Percentiles rank a stretch among this genome's conserved stretches.
These are phyloP conservation scores for Gallinago paraguaiae DNA, from an alignment of 2,113 vertebrate species.

Conservation along the genomic window DNA sequence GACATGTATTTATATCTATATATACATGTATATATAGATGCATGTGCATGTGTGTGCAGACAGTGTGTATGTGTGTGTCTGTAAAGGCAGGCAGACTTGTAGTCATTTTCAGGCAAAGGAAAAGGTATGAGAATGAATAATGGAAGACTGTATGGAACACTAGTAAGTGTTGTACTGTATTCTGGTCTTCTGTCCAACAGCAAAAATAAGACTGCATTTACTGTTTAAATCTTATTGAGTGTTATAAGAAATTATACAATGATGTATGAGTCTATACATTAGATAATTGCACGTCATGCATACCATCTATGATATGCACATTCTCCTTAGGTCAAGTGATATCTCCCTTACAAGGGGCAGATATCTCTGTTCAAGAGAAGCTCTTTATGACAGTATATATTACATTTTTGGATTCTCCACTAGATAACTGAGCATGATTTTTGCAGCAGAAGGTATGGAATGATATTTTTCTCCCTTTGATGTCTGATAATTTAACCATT, in stretches of 20 bases:
- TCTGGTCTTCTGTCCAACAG: neutral
- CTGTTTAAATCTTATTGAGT: neutral
- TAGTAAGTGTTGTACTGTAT: neutral
- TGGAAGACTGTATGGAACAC: neutral
- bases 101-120: neutral
- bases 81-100: neutral
- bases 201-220: neutral
- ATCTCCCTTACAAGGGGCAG: neutral
- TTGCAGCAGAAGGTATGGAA: neutral
- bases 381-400: neutral
- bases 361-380: neutral
- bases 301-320: too few species aligned
- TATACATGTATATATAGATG: neutral
- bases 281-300: neutral
- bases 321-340: neutral
- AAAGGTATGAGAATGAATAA: neutral
- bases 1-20: too few species aligned
- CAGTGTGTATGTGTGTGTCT: neutral
- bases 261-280: neutral
- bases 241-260: neutral
- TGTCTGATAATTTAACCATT: neutral
- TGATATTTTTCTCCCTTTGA: neutral
- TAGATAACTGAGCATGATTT: neutral
- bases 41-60: too few species aligned
- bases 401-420: neutral